Conservation (phyloP, 2,797 vertebrate genomes). For the Enteromius thamalakanensis region DNA sequence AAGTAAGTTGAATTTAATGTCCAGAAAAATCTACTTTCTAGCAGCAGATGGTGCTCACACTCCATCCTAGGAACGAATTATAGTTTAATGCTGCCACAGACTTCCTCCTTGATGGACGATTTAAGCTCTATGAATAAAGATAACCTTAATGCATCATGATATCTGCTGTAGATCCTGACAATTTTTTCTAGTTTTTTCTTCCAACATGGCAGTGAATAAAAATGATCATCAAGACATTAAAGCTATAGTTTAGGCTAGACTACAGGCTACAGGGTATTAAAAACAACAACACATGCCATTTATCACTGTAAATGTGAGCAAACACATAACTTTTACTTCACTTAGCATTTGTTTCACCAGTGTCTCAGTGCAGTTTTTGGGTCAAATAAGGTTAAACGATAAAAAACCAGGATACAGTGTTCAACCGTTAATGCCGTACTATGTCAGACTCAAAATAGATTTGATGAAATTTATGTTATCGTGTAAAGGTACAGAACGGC, state of each 20-base stretch:
- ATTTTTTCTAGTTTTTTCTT: background rate
- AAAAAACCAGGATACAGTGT: background rate
- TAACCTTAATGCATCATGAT: slow-evolving; percentile 1
- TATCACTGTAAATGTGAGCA: background rate
- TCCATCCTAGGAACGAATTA: slow-evolving; percentile 37
- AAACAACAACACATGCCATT: background rate
- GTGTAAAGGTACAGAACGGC: background rate
- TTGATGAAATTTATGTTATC: background rate
- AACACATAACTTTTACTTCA: background rate
- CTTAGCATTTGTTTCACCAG: background rate
- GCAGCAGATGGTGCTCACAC: slow-evolving; percentile 50
- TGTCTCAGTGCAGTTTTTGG: background rate
- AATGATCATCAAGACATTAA: background rate
- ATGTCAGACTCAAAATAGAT: background rate
- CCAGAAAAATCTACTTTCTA: background rate
- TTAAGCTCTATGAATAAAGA: slow-evolving; percentile 3
- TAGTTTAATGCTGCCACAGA: background rate
- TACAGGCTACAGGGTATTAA: background rate
- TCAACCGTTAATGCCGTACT: background rate
- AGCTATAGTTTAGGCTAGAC: background rate
- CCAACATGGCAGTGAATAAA: background rate
- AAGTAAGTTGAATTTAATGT: background rate
- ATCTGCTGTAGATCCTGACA: background rate
- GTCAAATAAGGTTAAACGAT: background rate
- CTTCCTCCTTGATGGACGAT: background rate